Base-by-base conservation (phyloP, 2,797 vertebrate species). In the Cheirogaleus major region DNA sequence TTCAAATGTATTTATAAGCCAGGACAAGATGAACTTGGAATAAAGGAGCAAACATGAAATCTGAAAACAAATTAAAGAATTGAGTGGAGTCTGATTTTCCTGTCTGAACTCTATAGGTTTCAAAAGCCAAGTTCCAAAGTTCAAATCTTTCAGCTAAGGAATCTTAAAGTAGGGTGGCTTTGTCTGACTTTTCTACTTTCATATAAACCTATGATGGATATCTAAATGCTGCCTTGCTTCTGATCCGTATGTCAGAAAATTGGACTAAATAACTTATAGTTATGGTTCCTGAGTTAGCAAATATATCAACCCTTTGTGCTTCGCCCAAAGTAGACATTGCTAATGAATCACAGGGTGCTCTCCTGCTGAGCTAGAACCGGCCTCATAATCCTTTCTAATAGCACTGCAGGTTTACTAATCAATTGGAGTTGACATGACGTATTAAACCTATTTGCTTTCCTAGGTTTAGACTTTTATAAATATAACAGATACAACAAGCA, bases 201-300 rank as follows among this genome's bases (percentile, higher is more conserved):
- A 38, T 63, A 81, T 25, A 96, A 90, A 82, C 55, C 50, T 84
- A 15, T 94, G 89, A 96, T 87, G n/a, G 45, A 94, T 93, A 59
- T 32, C 50, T 63, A 59, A 78, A 57, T 35, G 12, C 32, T 89
- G 7, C 32, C 76, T 95, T 50, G 7, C 70, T 96, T 92, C 70
- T 69, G n/a, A 93, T 82, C 43, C 82, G 20, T 87, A 32, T 63
- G 91, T 93, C 38, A 94, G 93, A 97, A 96, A 84, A 95, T 35
- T 57, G 25, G 45, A 73, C 43, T 76, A 59, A 94, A 69, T 76
- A 91, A 83, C 30, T 87, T 94, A 86, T 0, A 92, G 79, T 48
- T 97, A 89, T 73, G 45, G 27, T 82, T 95, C 35, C 80, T 82
- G 85, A 97, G 73, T 96, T 90, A 94, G 72, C 89, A 88, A 96